A percentile compares a stretch with the other conserved stretches of the same genome.
phyloP scores from a whole-genome alignment of 2,113 vertebrate genomes.

The Brachypodius melanocephalos region DNA sequence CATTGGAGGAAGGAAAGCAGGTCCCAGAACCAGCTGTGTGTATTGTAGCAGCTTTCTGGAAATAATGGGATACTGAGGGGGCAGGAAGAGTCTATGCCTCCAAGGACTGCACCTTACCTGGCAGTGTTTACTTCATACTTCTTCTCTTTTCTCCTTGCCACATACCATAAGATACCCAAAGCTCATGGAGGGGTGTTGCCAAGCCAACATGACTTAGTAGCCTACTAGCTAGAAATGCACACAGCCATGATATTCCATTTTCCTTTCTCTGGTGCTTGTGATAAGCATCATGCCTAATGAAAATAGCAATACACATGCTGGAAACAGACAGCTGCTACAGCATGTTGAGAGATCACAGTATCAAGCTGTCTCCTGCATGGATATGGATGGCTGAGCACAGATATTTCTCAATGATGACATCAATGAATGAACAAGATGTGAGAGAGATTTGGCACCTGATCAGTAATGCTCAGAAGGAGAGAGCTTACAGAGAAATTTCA shows the following conservation, averaged over 20 bases:
- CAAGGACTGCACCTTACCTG: background rate
- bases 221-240: background rate
- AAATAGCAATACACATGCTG: background rate
- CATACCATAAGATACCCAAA: background rate
- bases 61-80: fast-evolving
- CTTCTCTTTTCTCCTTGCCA: background rate
- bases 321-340: background rate
- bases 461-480: background rate
- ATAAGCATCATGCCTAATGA: background rate
- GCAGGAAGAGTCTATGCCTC: fast-evolving
- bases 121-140: background rate
- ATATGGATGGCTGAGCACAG: background rate
- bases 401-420: background rate
- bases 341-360: background rate
- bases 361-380: background rate
- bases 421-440: background rate
- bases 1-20: background rate
- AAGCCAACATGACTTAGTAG: background rate
- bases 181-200: background rate
- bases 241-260: background rate
- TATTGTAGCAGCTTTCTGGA: background rate
- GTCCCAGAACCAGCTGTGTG: fast-evolving
- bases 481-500: background rate
- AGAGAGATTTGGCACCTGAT: background rate
- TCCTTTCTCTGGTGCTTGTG: background rate